Percentiles rank a stretch among this genome's conserved stretches.
phyloP scores from a whole-genome alignment of 2,888 invertebrate genomes.

The Oligia strigilis region DNA sequence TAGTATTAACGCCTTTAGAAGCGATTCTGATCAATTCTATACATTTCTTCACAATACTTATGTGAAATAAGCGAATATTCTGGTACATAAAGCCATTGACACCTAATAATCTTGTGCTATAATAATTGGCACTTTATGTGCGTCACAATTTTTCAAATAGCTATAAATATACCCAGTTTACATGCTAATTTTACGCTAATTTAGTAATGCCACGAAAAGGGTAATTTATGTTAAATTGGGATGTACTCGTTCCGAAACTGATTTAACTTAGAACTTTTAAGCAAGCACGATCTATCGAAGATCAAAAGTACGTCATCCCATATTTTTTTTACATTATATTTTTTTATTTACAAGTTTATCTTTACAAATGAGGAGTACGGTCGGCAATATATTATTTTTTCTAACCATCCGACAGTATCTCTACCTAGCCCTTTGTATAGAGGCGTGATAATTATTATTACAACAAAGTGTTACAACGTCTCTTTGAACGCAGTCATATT shows the following conservation, averaged over 20 bases:
- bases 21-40: constrained; percentile 44
- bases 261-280: constrained; percentile 14
- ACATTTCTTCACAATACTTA: constrained; percentile 21
- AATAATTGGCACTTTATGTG: constrained; percentile 63
- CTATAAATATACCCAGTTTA: constrained; percentile 42
- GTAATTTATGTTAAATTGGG: constrained; percentile 14
- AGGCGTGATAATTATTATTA: background rate
- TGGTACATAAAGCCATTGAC: constrained; percentile 54
- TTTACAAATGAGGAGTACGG: constrained; percentile 11
- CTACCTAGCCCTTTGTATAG: constrained; percentile 11
- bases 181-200: constrained; percentile 42
- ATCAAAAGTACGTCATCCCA: background rate
- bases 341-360: constrained; percentile 43
- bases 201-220: constrained; percentile 39
- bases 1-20: constrained; percentile 24
- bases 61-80: constrained; percentile 26
- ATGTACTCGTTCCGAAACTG: background rate
- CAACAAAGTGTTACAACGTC: background rate
- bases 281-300: constrained; percentile 5
- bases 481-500: background rate
- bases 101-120: constrained; percentile 55
- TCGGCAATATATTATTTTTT: background rate
- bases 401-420: background rate
- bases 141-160: constrained; percentile 35
- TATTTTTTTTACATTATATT: constrained; percentile 24